These are phyloP conservation scores for Lepus townsendii DNA, from an alignment of 2,797 vertebrate genomes.

Conservation along the genomic window DNA sequence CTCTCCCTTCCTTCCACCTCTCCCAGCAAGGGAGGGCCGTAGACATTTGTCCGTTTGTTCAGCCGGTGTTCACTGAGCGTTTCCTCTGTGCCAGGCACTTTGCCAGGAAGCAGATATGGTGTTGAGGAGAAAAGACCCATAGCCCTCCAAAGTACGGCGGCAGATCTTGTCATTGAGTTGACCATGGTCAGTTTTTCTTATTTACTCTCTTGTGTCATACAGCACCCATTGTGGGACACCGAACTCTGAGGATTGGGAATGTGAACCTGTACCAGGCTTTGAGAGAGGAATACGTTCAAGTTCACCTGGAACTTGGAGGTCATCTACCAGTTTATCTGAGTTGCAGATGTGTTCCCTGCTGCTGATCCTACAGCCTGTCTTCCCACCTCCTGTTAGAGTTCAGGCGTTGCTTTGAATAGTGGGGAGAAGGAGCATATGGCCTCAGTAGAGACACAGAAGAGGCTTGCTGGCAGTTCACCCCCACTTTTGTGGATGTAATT, in stretches of 20 bases:
- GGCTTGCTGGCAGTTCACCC: not conserved
- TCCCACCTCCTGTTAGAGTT: slow-evolving; percentile 55
- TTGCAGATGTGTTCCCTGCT: slow-evolving; percentile 7
- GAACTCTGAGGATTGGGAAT: not conserved
- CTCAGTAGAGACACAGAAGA: not conserved
- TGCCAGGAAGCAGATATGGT: slow-evolving; percentile 15
- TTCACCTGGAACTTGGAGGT: slow-evolving; percentile 52
- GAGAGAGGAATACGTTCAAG: slow-evolving; percentile 53
- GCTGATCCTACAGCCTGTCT: slow-evolving; percentile 7
- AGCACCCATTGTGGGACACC: not conserved
- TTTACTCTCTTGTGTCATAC: not conserved
- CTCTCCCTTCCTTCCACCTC: not conserved
- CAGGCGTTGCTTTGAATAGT: not conserved
- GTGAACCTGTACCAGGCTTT: not conserved
- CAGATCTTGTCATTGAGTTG: slow-evolving; percentile 13
- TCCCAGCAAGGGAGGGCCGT: not conserved
- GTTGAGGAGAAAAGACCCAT: not conserved
- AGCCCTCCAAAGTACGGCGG: slow-evolving; percentile 18
- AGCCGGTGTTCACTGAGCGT: slow-evolving; percentile 51
- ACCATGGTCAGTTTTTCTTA: not conserved
- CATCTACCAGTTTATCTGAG: slow-evolving; percentile 50
- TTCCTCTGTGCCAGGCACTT: slow-evolving; percentile 58
- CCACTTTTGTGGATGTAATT: slow-evolving; percentile 60
- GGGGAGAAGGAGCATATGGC: slow-evolving; percentile 66
- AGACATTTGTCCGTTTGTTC: slow-evolving; percentile 51